Conservation (phyloP, 2,113 vertebrate species). For the Cheilinus undulatus region DNA sequence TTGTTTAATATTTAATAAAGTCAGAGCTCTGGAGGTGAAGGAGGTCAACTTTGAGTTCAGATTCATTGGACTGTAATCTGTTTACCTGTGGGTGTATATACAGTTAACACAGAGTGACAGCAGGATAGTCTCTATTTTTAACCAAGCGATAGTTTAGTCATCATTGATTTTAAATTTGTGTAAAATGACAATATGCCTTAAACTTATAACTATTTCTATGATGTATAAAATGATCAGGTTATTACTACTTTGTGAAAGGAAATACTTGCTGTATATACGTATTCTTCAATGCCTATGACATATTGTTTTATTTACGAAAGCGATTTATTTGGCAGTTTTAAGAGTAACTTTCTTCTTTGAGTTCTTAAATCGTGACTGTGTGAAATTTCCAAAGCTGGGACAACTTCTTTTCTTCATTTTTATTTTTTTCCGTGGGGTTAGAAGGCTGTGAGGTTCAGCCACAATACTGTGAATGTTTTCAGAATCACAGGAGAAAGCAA, state of each 20-base stretch:
- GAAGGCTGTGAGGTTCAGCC: background rate
- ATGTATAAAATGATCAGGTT: slow-evolving; percentile 64
- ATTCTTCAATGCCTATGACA: slow-evolving; percentile 25
- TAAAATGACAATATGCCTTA: slow-evolving; percentile 72
- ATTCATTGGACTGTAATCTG: background rate
- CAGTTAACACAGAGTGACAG: slow-evolving; percentile 3
- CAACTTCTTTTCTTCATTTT: background rate
- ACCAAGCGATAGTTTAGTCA: slow-evolving; percentile 37
- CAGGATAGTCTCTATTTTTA: slow-evolving; percentile 28
- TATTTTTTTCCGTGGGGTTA: slow-evolving; percentile 2
- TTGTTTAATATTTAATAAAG: background rate
- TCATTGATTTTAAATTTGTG: slow-evolving; percentile 39
- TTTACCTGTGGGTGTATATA: slow-evolving; percentile 46
- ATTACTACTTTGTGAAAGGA: slow-evolving; percentile 43
- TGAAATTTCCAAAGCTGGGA: slow-evolving; percentile 36
- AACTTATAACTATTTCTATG: slow-evolving; percentile 56
- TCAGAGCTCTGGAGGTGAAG: background rate
- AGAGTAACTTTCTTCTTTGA: slow-evolving; percentile 8
- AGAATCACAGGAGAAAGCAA: background rate
- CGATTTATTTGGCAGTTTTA: slow-evolving; percentile 24
- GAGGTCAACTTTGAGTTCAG: background rate
- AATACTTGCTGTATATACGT: slow-evolving; percentile 46
- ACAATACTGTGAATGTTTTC: slow-evolving; percentile 33
- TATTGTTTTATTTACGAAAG: slow-evolving; percentile 31
- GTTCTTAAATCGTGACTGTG: background rate